These are phyloP conservation scores for Semotilus atromaculatus DNA, from an alignment of 2,797 vertebrate species.

Conservation along the genomic window DNA sequence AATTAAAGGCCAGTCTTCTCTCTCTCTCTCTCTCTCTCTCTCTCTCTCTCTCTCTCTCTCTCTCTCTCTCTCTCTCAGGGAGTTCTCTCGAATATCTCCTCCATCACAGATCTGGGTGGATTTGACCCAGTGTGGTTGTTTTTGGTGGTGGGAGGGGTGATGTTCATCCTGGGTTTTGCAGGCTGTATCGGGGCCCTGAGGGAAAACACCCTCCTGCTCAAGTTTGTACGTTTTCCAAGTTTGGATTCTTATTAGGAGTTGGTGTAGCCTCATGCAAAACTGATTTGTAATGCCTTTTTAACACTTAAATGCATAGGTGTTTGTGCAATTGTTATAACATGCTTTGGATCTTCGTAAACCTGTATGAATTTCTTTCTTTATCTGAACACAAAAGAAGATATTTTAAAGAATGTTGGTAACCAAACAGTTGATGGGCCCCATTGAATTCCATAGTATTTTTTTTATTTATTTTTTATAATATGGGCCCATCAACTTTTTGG, in stretches of 20 bases:
- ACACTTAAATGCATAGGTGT: neutral
- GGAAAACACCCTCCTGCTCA: slow-evolving; percentile 97
- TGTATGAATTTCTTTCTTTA: neutral
- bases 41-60: neutral
- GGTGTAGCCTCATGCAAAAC: neutral
- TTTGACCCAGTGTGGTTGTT: slow-evolving; percentile 99
- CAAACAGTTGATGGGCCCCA: no score
- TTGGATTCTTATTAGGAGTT: neutral
- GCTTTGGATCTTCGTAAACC: neutral
- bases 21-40: no score
- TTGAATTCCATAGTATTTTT: no score
- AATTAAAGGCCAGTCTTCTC: neutral
- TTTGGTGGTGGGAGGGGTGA: slow-evolving; percentile 95
- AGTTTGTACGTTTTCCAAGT: slow-evolving; percentile 87
- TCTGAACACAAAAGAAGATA: no score
- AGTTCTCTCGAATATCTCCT: slow-evolving; percentile 97
- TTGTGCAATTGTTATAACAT: neutral
- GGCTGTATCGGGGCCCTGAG: slow-evolving; percentile 97
- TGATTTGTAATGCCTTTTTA: neutral
- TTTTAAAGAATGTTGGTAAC: no score
- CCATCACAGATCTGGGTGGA: slow-evolving; percentile 96
- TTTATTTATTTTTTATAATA: no score
- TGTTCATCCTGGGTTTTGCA: slow-evolving; percentile 98
- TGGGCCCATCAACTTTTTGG: no score
- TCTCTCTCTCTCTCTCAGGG: slow-evolving; percentile 78